phyloP scores from a whole-genome alignment of 2,888 invertebrate genomes.

The Mesorhabditis spiculigera region DNA sequence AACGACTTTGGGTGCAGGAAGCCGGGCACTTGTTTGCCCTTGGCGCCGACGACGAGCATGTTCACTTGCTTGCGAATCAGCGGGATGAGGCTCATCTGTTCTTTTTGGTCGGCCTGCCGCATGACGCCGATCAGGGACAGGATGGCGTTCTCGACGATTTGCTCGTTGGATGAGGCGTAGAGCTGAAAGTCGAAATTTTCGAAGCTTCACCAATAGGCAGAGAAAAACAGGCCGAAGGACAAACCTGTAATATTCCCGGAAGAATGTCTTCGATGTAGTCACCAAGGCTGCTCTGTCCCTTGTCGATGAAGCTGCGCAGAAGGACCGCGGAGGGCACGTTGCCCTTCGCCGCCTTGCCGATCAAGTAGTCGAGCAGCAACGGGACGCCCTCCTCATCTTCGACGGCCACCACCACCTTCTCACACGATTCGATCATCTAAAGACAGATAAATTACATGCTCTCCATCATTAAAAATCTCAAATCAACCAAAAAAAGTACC shows the following conservation, averaged over 20 bases:
- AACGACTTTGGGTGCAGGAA: constrained; percentile 69
- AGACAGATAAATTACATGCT: neutral
- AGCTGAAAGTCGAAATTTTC: constrained; percentile 19
- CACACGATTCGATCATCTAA: constrained; percentile 41
- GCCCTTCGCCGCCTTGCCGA: constrained; percentile 73
- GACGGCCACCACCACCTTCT: constrained; percentile 79
- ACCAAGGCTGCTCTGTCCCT: constrained; percentile 17
- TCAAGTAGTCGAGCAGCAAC: constrained; percentile 79
- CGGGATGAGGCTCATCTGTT: constrained; percentile 11
- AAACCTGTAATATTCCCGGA: constrained; percentile 21
- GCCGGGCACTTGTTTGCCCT: constrained; percentile 36
- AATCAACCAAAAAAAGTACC: constrained; percentile 13
- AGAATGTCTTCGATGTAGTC: constrained; percentile 34
- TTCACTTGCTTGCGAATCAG: constrained; percentile 29
- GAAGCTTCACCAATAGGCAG: too few species aligned
- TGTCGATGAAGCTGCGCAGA: constrained; percentile 36
- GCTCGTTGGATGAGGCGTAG: constrained; percentile 78
- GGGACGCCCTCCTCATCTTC: constrained; percentile 77
- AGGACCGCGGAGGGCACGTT: constrained; percentile 72
- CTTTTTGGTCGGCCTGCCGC: constrained; percentile 62
- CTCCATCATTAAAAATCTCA: neutral
- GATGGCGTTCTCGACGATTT: constrained; percentile 81
- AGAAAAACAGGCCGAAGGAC: too few species aligned
- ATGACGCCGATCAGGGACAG: constrained; percentile 85
- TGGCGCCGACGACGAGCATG: constrained; percentile 24